phyloP scores from a whole-genome alignment of 2,797 vertebrate genomes.

The Chelidonichthys spinosus region DNA sequence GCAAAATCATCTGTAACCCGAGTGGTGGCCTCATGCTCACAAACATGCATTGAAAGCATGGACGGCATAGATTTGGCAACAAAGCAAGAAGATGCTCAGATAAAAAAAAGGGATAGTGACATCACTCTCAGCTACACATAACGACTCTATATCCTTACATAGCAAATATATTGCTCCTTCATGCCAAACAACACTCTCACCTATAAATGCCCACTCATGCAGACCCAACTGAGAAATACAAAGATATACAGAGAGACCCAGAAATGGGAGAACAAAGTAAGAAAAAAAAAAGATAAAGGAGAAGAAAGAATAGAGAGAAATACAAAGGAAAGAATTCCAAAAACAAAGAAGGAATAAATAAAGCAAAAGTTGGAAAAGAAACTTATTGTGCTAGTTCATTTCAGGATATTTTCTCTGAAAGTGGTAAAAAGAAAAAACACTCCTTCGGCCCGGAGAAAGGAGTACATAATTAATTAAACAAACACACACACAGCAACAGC shows the following conservation, averaged over 20 bases:
- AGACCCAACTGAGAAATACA: conserved; percentile 3
- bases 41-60: no score
- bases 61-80: no score
- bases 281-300: background rate
- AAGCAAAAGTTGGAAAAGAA: background rate
- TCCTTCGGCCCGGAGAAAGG: conserved; percentile 13
- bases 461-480: conserved; percentile 41
- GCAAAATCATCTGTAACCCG: no score
- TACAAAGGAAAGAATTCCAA: background rate
- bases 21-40: no score
- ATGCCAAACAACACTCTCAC: no score
- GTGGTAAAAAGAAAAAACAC: background rate
- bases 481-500: conserved; percentile 1
- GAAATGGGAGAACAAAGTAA: background rate
- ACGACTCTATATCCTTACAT: no score
- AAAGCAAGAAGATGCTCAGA: no score
- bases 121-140: no score
- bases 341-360: background rate
- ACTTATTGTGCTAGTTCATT: background rate
- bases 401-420: conserved; percentile 23
- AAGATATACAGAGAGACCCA: conserved; percentile 4
- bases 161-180: no score
- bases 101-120: no score
- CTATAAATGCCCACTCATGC: background rate
- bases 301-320: background rate